Conservation (phyloP, 2,113 vertebrate species). For the Genyomyrus donnyi region DNA sequence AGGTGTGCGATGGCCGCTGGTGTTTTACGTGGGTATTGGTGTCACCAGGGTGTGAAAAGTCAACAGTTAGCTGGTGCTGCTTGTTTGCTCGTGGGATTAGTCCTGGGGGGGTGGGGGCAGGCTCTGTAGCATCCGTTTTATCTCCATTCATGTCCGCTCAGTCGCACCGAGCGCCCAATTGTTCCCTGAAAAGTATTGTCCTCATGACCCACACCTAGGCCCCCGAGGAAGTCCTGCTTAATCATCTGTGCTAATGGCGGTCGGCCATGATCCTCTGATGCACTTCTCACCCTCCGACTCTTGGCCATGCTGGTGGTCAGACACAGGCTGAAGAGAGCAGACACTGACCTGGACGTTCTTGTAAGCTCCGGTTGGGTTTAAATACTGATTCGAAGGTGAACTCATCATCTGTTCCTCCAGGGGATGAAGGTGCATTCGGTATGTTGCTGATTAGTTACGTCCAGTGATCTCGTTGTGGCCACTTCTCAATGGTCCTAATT, state of each 20-base stretch:
- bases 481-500: background rate
- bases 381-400: background rate
- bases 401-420: background rate
- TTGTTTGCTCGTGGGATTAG: conserved; percentile 3
- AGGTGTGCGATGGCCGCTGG: background rate
- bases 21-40: background rate
- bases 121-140: background rate
- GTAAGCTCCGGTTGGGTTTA: background rate
- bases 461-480: background rate
- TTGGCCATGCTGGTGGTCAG: background rate
- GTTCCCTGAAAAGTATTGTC: background rate
- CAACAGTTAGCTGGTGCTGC: background rate
- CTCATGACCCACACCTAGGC: background rate
- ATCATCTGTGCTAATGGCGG: background rate
- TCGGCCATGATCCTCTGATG: background rate
- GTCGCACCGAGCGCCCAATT: background rate
- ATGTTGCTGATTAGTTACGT: background rate
- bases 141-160: background rate
- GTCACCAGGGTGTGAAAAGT: background rate
- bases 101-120: background rate
- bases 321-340: background rate
- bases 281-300: background rate
- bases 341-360: background rate
- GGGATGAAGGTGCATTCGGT: background rate
- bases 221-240: background rate